A percentile compares a stretch with the other conserved stretches of the same genome.
Conservation (phyloP, 2,113 vertebrate species). For the Pomatorhinus ruficollis region DNA sequence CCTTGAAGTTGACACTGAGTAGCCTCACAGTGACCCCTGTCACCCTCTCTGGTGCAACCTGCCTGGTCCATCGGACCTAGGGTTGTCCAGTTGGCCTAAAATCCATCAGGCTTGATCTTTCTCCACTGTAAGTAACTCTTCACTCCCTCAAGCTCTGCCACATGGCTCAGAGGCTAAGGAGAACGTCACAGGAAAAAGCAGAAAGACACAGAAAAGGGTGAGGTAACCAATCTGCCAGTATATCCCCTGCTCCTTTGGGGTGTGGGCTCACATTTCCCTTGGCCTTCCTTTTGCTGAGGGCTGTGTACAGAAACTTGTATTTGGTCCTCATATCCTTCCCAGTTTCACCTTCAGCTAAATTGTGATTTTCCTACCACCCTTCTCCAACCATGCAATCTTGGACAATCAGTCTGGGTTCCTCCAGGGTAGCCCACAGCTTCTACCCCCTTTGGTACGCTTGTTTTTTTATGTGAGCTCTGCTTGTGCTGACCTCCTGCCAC, state of each 20-base stretch:
- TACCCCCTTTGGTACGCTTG: not conserved
- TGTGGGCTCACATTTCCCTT: not conserved
- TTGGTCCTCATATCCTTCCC: not conserved
- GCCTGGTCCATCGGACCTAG: rapidly evolving
- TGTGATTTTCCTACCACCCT: not conserved
- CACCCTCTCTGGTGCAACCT: not conserved
- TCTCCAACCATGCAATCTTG: not conserved
- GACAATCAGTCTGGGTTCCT: not conserved
- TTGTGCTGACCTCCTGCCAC: not conserved
- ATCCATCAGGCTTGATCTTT: not conserved
- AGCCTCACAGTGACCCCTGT: not conserved
- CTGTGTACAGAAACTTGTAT: not conserved
- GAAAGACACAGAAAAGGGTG: not conserved
- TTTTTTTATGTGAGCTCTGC: not conserved
- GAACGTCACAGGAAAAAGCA: not conserved
- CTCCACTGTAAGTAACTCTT: not conserved
- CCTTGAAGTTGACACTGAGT: not conserved
- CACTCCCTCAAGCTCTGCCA: not conserved
- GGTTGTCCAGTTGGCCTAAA: not conserved
- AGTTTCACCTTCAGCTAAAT: not conserved
- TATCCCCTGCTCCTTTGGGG: not conserved
- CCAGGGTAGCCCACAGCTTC: not conserved
- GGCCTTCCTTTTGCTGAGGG: not conserved
- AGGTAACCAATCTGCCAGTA: not conserved
- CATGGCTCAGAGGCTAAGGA: not conserved